These are phyloP conservation scores for Hypanus sabinus DNA, from an alignment of 2,113 vertebrate genomes.

Conservation along the genomic window DNA sequence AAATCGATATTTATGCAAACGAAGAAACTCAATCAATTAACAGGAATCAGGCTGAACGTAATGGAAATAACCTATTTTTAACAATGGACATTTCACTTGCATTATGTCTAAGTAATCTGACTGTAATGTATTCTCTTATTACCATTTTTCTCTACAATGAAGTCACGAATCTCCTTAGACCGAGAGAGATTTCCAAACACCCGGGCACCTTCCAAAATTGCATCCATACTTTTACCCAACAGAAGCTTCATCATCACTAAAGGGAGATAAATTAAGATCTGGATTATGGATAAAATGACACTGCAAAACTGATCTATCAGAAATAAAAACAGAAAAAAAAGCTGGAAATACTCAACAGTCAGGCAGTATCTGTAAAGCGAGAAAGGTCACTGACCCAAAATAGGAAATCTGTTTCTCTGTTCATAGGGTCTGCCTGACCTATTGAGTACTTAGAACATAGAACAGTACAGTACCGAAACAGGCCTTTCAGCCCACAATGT, in stretches of 20 bases:
- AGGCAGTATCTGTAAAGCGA: too few relatives aligned
- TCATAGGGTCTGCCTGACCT: too few relatives aligned
- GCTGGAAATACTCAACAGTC: too few relatives aligned
- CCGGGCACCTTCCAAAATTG: constrained; percentile 68
- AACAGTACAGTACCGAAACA: too few relatives aligned
- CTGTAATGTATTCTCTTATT: constrained; percentile 36
- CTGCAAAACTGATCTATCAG: neutral
- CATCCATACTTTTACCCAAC: constrained; percentile 65
- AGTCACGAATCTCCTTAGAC: constrained; percentile 62
- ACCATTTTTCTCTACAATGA: constrained; percentile 70
- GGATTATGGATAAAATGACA: neutral
- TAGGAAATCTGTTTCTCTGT: too few relatives aligned
- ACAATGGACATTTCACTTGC: too few relatives aligned
- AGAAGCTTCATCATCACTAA: constrained; percentile 69
- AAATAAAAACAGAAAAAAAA: too few relatives aligned
- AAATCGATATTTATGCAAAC: neutral
- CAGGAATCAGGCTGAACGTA: neutral
- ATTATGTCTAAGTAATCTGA: neutral
- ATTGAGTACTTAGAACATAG: too few relatives aligned
- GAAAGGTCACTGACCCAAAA: too few relatives aligned
- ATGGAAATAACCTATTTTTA: too few relatives aligned
- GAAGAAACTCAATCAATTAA: neutral
- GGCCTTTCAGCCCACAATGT: too few relatives aligned
- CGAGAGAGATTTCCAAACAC: constrained; percentile 77
- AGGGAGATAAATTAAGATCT: constrained; percentile 39